Evolutionary conservation across 2,797 vertebrate genomes (phyloP), one percentile per base, ranked within the genome.

Genomic region (Rhinoraja longicauda): DNA sequence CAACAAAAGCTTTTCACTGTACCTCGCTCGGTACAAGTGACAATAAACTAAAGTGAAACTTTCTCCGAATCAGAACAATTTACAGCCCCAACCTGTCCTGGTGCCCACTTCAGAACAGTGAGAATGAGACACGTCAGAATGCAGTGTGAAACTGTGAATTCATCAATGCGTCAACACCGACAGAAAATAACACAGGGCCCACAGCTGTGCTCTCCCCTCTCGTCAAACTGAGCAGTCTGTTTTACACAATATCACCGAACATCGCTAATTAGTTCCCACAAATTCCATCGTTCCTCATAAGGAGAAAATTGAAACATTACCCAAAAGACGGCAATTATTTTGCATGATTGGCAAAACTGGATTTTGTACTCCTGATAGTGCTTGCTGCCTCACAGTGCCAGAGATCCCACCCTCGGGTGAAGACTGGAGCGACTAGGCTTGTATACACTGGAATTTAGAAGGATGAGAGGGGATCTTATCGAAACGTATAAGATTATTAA

Each of bases 291-390:
- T 29, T n/a, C 12, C 8, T 62, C 3, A 86, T 4, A 12, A 86
- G 26, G 45, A 84, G 26, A 10, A 45, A 82, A 57, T 26, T 82
- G 79, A 24, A 57, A 29, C n/a, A 93, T 81, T 93, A 94, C 72
- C 94, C 94, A 64, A 93, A 93, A 94, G 93, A 4, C 70, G 81
- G 19, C 57, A 93, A 72, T 84, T 36, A 84, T 36, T 75, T 86
- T 77, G 70, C 45, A 90, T 57, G 21, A 59, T 53, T 78, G 57
- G 53, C 62, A 36, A 78, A 62, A 19, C 21, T 72, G 21, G 45
- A 79, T 13, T 59, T 59, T 36, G 4, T 88, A 79, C 17, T 0
- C 10, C 29, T 45, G 45, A 3, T 45, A 45, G 45, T 45, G 2
- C 45, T 45, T 45, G 45, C 45, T 45, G 45, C 45, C 45, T 45